Base-by-base conservation (phyloP, 92 coral and sea anemone species). In the Palythoa caribaeorum region DNA sequence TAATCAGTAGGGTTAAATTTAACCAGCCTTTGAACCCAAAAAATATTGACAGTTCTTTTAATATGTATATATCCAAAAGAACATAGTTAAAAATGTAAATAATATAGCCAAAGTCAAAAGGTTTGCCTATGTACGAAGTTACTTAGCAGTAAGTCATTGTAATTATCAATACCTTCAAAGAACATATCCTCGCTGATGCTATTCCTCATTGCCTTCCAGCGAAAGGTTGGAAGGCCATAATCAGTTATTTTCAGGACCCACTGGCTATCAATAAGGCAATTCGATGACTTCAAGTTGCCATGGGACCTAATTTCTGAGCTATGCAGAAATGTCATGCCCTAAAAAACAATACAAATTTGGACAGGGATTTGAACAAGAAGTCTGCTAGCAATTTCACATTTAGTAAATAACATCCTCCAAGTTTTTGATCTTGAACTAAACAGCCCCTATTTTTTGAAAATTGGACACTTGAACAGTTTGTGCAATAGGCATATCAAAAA, bases 321-420 rank as follows among this genome's bases (percentile, higher is more conserved):
- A 87, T 94, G 97, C 12, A 94, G 89, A 73, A 87, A 93, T 13
- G 88, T 83, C 95, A 94, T 94, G 8, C 97, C 97, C 97, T 94
- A 9, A 85, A 16, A 81, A 57, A 9, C 40, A 14, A 15, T 40
- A 63, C 11, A 17, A 54, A 11, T 17, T 73, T 40, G 28, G 16
- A 59, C 17, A 15, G 16, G 15, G 15, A 40, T 16, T 28, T 15
- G 10, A 6, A 15, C 17, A 35, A 9, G 7, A 44, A 44, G 50
- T 44, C 50, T 28, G 28, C 28, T 28, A 28, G 28, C 28, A 28
- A 28, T 28, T 28, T 28, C 28, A 28, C 5, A 44, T 4, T 4
- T 5, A 44, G 50, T 44, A 44, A 44, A 44, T 44, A 44, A 44
- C 50, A 5, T 44, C 50, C 50, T 4, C 5, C 6, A 44, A 5